Conservation (phyloP, 37 sponge, comb jelly and placozoan genomes). For the Ephydatia muelleri region DNA sequence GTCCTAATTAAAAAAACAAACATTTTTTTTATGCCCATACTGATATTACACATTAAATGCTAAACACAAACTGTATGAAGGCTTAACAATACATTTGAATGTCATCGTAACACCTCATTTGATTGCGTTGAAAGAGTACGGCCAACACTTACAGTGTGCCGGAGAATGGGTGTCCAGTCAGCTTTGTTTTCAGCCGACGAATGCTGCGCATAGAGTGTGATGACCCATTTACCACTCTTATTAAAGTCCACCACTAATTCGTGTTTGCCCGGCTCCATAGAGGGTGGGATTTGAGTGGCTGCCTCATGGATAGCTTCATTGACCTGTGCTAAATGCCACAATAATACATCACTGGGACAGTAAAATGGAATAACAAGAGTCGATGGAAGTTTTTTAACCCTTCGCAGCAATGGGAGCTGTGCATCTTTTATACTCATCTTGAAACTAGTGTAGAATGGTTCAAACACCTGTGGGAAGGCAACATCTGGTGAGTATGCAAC, state of each 20-base stretch:
- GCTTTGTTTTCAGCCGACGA: neutral
- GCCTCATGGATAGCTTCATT: neutral
- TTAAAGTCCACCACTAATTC: neutral
- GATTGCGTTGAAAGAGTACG: neutral
- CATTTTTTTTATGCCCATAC: too few relatives aligned
- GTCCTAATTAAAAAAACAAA: too few relatives aligned
- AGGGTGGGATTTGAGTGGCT: neutral
- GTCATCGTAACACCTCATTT: too few relatives aligned
- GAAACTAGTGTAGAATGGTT: constrained; percentile 3
- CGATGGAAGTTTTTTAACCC: neutral
- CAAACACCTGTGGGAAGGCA: neutral
- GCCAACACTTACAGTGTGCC: neutral
- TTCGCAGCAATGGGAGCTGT: neutral
- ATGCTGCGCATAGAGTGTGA: constrained; percentile 3
- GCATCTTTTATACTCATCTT: neutral
- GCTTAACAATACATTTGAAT: too few relatives aligned
- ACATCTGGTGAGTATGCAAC: neutral
- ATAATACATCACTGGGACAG: neutral
- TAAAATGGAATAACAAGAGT: neutral
- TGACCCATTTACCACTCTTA: neutral
- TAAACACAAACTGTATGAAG: too few relatives aligned
- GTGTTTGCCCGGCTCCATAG: neutral
- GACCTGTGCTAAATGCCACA: neutral
- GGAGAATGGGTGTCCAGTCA: constrained; percentile 8
- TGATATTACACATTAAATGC: too few relatives aligned